Evolutionary conservation across 2,113 vertebrate genomes (phyloP), one percentile per base, ranked within the genome.

Genomic region (Paramormyrops kingsleyae): DNA sequence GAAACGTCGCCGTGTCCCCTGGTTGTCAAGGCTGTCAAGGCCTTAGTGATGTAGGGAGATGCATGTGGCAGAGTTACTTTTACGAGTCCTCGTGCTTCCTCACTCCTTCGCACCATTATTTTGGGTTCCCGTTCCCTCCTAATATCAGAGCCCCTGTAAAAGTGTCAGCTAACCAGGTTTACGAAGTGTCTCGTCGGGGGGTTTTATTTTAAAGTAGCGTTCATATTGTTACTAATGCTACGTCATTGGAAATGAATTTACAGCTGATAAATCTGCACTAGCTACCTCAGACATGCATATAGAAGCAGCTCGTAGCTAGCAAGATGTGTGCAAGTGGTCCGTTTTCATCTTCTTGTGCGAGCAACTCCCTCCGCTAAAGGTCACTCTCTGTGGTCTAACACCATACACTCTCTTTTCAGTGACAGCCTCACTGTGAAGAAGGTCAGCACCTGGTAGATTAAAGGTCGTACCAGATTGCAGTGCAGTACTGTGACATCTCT

Each of bases 61-160:
- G 94, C 94, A 96, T 94, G 94, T 95, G 95, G 93, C 95, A 95
- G 93, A 91, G 94, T 94, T 93, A 59, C 88, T 83, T 91, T 88
- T 39, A 35, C 50, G 13, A 39, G 24, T 56, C 83, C 42, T 87
- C 50, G 2, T 35, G n/a, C 49, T 39, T 87, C 44, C n/a, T 56
- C 27, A 39, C 27, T 80, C 50, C n/a, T 24, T 53, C 31, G 50
- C 50, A 7, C 19, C 24, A 4, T 84, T 84, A 46, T 84, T 84
- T 84, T 47, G 3, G 24, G 21, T 47, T 12, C n/a, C 15, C 1
- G 35, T 17, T 42, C 74, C 74, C 12, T 19, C 74, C 13, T 17
- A 19, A 80, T 19, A 42, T 80, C 35, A 8, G 31, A 8, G 74
- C 35, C 35, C 35, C 35, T 42, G 74, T 80, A 42, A 42, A 80